Evolutionary conservation across 2,113 vertebrate species (phyloP).

Genomic region (Athene noctua): DNA sequence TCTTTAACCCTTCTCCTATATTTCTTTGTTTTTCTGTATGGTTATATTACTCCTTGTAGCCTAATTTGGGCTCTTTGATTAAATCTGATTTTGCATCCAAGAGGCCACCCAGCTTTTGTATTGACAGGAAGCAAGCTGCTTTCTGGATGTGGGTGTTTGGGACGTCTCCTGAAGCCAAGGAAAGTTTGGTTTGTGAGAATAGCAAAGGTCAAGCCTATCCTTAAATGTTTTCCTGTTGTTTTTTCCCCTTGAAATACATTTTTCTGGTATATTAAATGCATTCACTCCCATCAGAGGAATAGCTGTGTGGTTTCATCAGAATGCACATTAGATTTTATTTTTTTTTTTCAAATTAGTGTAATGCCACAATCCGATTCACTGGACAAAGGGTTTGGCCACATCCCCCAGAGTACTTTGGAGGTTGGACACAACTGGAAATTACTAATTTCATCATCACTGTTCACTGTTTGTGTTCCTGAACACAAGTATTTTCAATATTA

Average conservation of each 20-base stretch:
- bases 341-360: neutral
- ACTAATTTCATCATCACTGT: neutral
- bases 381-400: neutral
- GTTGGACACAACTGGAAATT: neutral
- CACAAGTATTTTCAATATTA: neutral
- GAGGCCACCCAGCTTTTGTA: slow-evolving; percentile 12
- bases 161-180: neutral
- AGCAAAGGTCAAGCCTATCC: slow-evolving; percentile 1
- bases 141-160: neutral
- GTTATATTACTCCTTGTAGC: neutral
- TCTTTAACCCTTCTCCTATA: neutral
- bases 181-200: neutral
- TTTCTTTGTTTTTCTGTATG: neutral
- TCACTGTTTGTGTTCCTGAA: neutral
- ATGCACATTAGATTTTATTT: neutral
- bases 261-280: neutral
- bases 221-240: neutral
- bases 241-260: neutral
- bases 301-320: neutral
- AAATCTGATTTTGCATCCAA: neutral
- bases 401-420: neutral
- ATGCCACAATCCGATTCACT: neutral
- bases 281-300: neutral
- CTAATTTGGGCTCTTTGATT: neutral
- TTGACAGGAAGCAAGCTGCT: neutral